Evolutionary conservation across 2,113 vertebrate species (phyloP).

Genomic region (Clarias magur): DNA sequence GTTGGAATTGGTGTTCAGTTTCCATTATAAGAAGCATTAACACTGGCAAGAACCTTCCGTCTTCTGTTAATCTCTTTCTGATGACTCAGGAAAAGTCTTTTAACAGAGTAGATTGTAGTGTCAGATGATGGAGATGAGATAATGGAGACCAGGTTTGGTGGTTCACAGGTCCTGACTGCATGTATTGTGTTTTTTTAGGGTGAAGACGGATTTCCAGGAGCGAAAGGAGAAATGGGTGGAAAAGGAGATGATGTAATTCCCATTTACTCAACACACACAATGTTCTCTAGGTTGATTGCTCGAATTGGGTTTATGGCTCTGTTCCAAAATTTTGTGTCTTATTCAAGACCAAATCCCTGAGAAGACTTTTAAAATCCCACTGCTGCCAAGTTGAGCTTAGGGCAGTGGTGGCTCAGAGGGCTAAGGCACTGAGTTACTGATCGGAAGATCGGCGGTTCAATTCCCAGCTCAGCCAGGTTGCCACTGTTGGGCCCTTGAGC

Average conservation of each 20-base stretch:
- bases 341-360: background rate
- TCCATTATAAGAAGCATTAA: no score
- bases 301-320: background rate
- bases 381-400: no score
- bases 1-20: background rate
- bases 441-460: no score
- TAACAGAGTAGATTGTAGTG: background rate
- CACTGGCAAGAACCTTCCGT: background rate
- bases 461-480: no score
- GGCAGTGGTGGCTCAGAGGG: no score
- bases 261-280: background rate
- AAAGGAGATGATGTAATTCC: conserved; percentile 86
- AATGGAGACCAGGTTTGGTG: background rate
- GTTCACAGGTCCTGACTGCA: background rate
- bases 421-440: no score
- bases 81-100: background rate
- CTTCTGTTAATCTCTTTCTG: background rate
- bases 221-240: conserved; percentile 94
- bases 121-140: background rate
- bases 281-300: background rate
- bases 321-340: background rate
- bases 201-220: conserved; percentile 94
- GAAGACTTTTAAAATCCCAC: no score
- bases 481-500: no score
- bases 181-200: conserved; percentile 73